Base-by-base conservation (phyloP, 2,888 invertebrate genomes). In the Eristalis pertinax region DNA sequence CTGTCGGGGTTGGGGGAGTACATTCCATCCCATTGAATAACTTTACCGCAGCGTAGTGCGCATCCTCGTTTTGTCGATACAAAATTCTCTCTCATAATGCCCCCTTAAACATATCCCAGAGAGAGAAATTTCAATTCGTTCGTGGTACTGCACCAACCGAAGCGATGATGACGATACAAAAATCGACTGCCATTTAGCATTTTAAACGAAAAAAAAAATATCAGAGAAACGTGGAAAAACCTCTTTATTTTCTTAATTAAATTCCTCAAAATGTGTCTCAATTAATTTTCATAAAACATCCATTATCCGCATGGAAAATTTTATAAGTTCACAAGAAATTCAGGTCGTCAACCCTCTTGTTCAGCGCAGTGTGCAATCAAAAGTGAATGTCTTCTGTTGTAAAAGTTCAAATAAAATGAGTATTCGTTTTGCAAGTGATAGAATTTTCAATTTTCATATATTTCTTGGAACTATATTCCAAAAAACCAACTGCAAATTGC, bases 91-190 rank as follows among this genome's bases (percentile, higher is more conserved):
- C 68, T 43, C 73, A 69, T 19, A 22, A 15, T 41, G 43, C 41
- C 24, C 77, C 65, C 38, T 72, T 65, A 19, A 69, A 38, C 60
- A 69, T 70, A 41, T 60, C 65, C 35, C 70, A 78, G 78, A 86
- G 82, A 86, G 82, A 32, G 50, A 70, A 70, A 74, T 32, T 75
- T 86, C 73, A 60, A 78, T 86, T 83, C 62, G 74, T 72, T 72
- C 60, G 24, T 83, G 86, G 86, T 83, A 83, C 83, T 86, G 86
- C 86, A 86, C 78, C 83, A 86, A 83, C 83, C 35, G 67, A 83
- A 86, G 75, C 72, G 67, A 86, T 83, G 83, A 83, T 62, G 83
- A 86, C 70, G 74, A 78, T 65, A 82, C 75, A 74, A 65, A 35
- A 60, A 76, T 77, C 56, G 62, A 63, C 78, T 82, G 79, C 75